These are phyloP conservation scores for Onychostruthus taczanowskii DNA, from an alignment of 2,113 vertebrate species.

Conservation along the genomic window DNA sequence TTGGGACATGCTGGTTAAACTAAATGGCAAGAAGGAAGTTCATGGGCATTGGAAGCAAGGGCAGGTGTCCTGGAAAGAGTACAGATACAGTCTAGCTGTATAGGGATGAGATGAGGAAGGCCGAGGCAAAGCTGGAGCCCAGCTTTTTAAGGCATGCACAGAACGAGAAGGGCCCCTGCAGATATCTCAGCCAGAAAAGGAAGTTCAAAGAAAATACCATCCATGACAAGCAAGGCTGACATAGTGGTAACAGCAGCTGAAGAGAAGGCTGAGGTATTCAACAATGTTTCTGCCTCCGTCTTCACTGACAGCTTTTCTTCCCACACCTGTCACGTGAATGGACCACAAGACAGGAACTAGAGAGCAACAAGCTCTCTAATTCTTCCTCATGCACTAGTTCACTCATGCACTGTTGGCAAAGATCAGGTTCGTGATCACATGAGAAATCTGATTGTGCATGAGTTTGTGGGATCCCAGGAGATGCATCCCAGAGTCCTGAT, in stretches of 20 bases:
- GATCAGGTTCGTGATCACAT: background rate
- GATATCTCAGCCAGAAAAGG: background rate
- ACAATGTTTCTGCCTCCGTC: background rate
- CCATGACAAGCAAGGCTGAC: background rate
- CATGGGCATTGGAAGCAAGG: background rate
- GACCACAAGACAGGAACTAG: background rate
- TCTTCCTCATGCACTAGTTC: no score
- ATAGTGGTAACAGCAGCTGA: background rate
- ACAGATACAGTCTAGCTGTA: no score
- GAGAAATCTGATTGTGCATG: background rate
- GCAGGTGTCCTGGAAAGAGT: background rate
- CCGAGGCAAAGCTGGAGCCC: background rate
- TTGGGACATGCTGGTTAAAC: background rate
- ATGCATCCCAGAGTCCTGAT: background rate
- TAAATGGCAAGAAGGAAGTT: background rate
- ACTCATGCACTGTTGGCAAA: background rate
- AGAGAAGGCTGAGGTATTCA: background rate
- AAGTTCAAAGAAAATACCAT: background rate
- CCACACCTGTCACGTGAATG: background rate
- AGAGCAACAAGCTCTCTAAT: background rate
- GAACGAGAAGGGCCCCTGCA: background rate
- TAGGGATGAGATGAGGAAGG: background rate
- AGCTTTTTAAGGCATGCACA: background rate
- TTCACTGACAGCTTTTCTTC: background rate
- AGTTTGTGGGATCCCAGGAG: background rate